Conservation (phyloP, 2,888 invertebrate species). For the Himalopsyche anomala region DNA sequence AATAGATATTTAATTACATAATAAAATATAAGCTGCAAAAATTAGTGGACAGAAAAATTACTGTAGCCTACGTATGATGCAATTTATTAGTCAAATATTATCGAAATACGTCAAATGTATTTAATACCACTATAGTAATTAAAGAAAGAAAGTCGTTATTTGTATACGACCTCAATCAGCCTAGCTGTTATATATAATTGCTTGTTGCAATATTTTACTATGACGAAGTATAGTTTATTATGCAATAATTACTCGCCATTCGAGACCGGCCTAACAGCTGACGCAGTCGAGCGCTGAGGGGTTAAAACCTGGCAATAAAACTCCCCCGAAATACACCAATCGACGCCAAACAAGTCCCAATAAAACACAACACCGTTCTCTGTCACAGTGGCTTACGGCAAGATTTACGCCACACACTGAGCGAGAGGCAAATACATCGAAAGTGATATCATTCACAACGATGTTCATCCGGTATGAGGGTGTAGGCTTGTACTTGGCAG, state of each 20-base stretch:
- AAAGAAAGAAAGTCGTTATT: too few species aligned
- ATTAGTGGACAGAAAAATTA: too few species aligned
- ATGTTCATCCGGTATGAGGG: constrained; percentile 6
- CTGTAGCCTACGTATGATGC: too few species aligned
- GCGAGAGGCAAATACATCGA: not conserved
- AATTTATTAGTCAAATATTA: too few species aligned
- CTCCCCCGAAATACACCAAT: constrained; percentile 20
- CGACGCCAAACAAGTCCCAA: not conserved
- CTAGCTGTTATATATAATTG: too few species aligned
- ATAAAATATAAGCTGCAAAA: too few species aligned
- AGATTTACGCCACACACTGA: not conserved
- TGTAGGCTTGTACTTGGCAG: not conserved
- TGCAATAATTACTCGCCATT: constrained; percentile 22
- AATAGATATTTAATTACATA: too few species aligned
- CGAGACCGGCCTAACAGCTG: not conserved
- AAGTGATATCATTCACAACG: not conserved
- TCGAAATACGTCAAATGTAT: too few species aligned
- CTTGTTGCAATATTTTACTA: too few species aligned
- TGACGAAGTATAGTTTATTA: not conserved
- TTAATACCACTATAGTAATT: too few species aligned
- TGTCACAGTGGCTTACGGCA: not conserved
- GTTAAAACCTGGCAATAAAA: not conserved
- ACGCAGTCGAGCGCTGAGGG: not conserved
- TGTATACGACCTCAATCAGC: too few species aligned
- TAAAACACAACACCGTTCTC: constrained; percentile 1